A percentile compares a stretch with the other conserved stretches of the same genome.
These are phyloP conservation scores for Watsonalla cultraria DNA, from an alignment of 2,888 invertebrate species.

Conservation along the genomic window DNA sequence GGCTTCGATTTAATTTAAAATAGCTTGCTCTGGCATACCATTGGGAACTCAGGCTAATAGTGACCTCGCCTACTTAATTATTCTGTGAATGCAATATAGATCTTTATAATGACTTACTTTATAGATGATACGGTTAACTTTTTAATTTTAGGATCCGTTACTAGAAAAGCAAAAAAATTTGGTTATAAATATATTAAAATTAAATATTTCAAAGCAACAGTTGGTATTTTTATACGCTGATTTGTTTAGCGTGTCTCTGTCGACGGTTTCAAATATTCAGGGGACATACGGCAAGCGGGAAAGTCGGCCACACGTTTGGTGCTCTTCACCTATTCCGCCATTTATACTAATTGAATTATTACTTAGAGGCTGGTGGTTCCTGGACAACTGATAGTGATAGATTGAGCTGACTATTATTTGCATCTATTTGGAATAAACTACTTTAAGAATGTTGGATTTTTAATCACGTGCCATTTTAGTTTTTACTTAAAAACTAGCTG, in stretches of 20 bases:
- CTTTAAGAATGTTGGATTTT: too few relatives aligned
- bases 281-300: constrained; percentile 18
- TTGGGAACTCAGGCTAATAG: neutral
- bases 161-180: too few relatives aligned
- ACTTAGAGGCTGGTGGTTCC: neutral
- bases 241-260: constrained; percentile 8
- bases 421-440: too few relatives aligned
- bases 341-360: neutral
- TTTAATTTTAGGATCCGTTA: too few relatives aligned
- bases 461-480: too few relatives aligned
- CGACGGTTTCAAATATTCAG: constrained; percentile 31
- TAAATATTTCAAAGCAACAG: too few relatives aligned
- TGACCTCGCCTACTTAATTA: neutral
- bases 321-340: neutral
- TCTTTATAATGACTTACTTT: too few relatives aligned
- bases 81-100: neutral
- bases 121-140: too few relatives aligned
- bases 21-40: constrained; percentile 9
- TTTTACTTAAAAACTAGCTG: too few relatives aligned
- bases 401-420: too few relatives aligned
- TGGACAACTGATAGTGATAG: neutral
- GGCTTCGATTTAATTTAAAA: constrained; percentile 15
- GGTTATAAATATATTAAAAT: too few relatives aligned
- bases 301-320: constrained; percentile 5
- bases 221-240: constrained; percentile 6